Evolutionary conservation across 2,113 vertebrate species (phyloP), one percentile per base, ranked within the genome.

Genomic region (Pollachius pollachius): DNA sequence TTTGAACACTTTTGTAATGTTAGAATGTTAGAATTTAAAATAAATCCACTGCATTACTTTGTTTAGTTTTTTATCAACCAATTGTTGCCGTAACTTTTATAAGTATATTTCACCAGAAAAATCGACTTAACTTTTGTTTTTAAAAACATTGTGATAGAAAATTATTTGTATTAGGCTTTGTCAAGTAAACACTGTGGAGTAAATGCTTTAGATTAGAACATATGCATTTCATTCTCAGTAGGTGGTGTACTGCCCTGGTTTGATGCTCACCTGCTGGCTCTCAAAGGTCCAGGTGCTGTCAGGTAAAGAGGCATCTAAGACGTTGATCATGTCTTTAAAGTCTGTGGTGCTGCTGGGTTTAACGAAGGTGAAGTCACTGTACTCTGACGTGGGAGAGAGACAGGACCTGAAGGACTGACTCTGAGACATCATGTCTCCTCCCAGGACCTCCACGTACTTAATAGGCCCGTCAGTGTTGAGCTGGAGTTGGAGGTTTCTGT

Each of bases 321-420:
- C 79, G 75, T 78, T 89, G 75, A 89, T 82, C 67, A 87, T 81
- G 37, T 89, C 87, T 70, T 82, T 88, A 81, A 88, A 89, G 74
- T 87, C 87, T n/a, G 80, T 83, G 74, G 85, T 88, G 81, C 87
- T 88, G 79, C 84, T 88, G 73, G 93, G 92, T 68, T 92, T 94
- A 73, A 94, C 87, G 81, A 95, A 84, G 72, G 93, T 91, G 85
- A 95, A 93, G 71, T 94, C 93, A 79, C 94, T 94, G 91, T 93
- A 93, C 82, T 94, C 93, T 52, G 94, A 94, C 79, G 93, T 91
- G 0, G 93, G 93, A 60, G 94, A 95, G 78, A 94, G 91, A 71
- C 92, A 94, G 63, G 93, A 93, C 75, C 93, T 90, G 86, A 93
- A 94, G 54, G 92, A 88, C 79, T 90, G 89, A 83, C 89, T 91